Conservation (phyloP, 1,140 invertebrate genomes). For the Medauroidea extradentata region DNA sequence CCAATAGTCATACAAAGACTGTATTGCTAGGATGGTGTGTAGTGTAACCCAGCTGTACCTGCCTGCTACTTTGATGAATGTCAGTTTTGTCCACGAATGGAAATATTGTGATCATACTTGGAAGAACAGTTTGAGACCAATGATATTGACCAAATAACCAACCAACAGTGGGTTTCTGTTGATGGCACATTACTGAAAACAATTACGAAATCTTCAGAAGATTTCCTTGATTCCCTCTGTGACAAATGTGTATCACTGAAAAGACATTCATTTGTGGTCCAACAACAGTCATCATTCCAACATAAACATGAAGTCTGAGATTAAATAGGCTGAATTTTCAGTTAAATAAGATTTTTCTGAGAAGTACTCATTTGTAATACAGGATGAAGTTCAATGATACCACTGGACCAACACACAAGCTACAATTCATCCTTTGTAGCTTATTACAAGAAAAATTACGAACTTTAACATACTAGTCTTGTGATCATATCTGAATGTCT, state of each 20-base stretch:
- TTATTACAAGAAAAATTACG: slow-evolving; percentile 20
- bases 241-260: slow-evolving; percentile 6
- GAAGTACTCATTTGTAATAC: slow-evolving; percentile 29
- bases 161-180: slow-evolving; percentile 11
- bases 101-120: neutral
- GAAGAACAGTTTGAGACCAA: slow-evolving; percentile 2
- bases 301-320: slow-evolving; percentile 12
- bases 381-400: slow-evolving; percentile 27
- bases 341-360: slow-evolving; percentile 27
- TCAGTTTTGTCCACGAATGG: slow-evolving; percentile 5
- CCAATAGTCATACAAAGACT: slow-evolving; percentile 11
- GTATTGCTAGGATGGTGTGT: slow-evolving; percentile 13
- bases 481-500: slow-evolving; percentile 19
- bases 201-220: slow-evolving; percentile 12
- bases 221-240: slow-evolving; percentile 14
- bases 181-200: slow-evolving; percentile 6
- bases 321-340: slow-evolving; percentile 12
- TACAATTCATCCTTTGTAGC: slow-evolving; percentile 31
- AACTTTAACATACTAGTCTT: slow-evolving; percentile 6
- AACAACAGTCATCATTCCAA: slow-evolving; percentile 8
- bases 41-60: slow-evolving; percentile 7
- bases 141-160: slow-evolving; percentile 5
- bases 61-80: slow-evolving; percentile 6
- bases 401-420: slow-evolving; percentile 28
- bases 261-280: slow-evolving; percentile 14